Base-by-base conservation (phyloP, 2,797 vertebrate genomes). In the Morelia viridis region DNA sequence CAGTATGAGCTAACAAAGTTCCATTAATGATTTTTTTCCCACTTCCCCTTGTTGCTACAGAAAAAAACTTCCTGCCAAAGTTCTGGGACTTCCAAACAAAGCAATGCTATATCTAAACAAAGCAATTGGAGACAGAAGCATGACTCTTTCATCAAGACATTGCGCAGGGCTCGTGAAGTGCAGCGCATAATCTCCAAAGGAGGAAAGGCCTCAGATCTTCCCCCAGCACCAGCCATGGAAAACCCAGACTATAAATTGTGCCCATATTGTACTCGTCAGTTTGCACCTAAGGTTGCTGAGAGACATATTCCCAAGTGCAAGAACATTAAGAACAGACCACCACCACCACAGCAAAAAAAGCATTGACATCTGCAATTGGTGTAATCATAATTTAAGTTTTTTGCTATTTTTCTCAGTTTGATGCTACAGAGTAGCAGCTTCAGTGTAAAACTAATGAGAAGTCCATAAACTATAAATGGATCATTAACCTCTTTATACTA, bases 271-370 rank as follows among this genome's bases (percentile, higher is more conserved):
- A 94, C 89, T 46, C 96, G 97, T 19, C 95, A 87, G 76, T 98
- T 99, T 96, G 97, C 97, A 41, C 97, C 97, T 28, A 96, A 92
- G 5, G 97, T 95, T 50, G 98, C 97, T 0, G 96, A 98, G 93
- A 96, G 97, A 90, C 98, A 98, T 35, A 96, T 98, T 95, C 96
- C 98, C 56, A 98, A 97, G 93, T 98, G 98, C 95, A 97, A 97
- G 96, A 96, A 91, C 91, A 98, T 98, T 93, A 98, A 94, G 95
- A 98, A 93, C 8, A 97, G 96, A 10, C 97, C 97, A 12, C 95
- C 96, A 0, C 96, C 97, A 15, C 92, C 26, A 0, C 94, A 90
- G 68, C 93, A 93, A 93, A 96, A 88, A 62, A 92, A 60, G 46
- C 84, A 13, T 76, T 96, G 31, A 17, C 1, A 41, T 62, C 85